These are phyloP conservation scores for Eulimnadia texana DNA, from an alignment of 1,140 invertebrate species.

Conservation along the genomic window DNA sequence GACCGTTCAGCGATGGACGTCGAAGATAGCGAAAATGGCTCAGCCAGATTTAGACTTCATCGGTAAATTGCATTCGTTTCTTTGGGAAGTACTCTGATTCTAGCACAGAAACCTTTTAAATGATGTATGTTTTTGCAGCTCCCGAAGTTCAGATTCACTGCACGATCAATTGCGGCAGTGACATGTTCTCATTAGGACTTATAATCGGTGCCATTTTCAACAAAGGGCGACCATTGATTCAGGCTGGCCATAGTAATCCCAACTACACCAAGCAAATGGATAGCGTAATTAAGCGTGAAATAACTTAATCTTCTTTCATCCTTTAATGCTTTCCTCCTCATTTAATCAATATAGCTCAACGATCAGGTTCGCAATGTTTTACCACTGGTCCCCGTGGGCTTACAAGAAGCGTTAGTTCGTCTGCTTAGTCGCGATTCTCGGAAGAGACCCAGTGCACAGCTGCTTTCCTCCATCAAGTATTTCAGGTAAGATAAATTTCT, in stretches of 20 bases:
- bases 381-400: slow-evolving; percentile 55
- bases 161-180: slow-evolving; percentile 65
- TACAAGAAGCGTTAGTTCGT: slow-evolving; percentile 73
- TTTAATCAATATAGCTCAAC: no score
- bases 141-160: slow-evolving; percentile 76
- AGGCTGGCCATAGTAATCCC: slow-evolving; percentile 71
- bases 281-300: slow-evolving; percentile 43
- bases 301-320: background rate
- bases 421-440: slow-evolving; percentile 64
- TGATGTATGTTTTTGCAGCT: slow-evolving; percentile 38
- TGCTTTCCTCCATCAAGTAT: slow-evolving; percentile 70
- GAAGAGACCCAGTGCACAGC: slow-evolving; percentile 68
- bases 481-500: no score
- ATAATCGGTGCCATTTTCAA: slow-evolving; percentile 84
- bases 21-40: slow-evolving; percentile 71
- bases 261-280: slow-evolving; percentile 81
- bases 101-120: no score
- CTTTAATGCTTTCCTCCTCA: no score
- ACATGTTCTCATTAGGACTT: slow-evolving; percentile 92
- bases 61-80: slow-evolving; percentile 39
- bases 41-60: slow-evolving; percentile 85
- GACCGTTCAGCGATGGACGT: slow-evolving; percentile 66
- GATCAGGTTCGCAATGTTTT: slow-evolving; percentile 61
- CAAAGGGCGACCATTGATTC: slow-evolving; percentile 67
- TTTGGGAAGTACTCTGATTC: slow-evolving; percentile 9